Conservation (phyloP, 1,140 invertebrate genomes). For the Ectropis grisescens region DNA sequence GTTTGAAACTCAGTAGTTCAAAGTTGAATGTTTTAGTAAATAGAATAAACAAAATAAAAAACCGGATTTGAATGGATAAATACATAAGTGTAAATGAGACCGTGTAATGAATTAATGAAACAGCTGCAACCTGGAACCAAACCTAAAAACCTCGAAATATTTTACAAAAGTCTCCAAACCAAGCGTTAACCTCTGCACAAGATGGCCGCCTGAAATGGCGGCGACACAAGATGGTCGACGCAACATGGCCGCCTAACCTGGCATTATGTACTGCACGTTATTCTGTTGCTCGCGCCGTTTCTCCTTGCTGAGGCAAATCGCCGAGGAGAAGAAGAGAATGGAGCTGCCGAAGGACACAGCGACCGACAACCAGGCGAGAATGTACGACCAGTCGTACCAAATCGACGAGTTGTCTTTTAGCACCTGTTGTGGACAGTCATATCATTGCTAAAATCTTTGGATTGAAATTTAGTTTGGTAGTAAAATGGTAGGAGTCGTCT, state of each 20-base stretch:
- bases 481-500: no score
- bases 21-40: no score
- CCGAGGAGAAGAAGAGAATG: slow-evolving; percentile 83
- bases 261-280: slow-evolving; percentile 91
- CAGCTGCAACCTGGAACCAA: no score
- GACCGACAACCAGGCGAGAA: slow-evolving; percentile 85
- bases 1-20: no score
- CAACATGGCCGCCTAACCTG: slow-evolving; percentile 74
- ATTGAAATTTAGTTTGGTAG: no score
- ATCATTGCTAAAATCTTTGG: no score
- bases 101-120: no score
- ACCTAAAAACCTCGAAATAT: no score
- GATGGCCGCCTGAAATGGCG: slow-evolving; percentile 43
- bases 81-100: no score
- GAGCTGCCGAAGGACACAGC: slow-evolving; percentile 81
- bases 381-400: slow-evolving; percentile 88
- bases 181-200: slow-evolving; percentile 46
- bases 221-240: slow-evolving; percentile 27
- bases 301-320: slow-evolving; percentile 83
- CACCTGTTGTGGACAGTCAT: slow-evolving; percentile 72
- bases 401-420: slow-evolving; percentile 79
- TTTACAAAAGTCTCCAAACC: slow-evolving; percentile 36
- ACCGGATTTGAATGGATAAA: no score
- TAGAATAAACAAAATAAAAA: no score
- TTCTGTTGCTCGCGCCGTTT: slow-evolving; percentile 76